Percentiles rank a stretch among this genome's conserved stretches.
phyloP scores from a whole-genome alignment of 1,140 invertebrate genomes.

The Bombyx mori region DNA sequence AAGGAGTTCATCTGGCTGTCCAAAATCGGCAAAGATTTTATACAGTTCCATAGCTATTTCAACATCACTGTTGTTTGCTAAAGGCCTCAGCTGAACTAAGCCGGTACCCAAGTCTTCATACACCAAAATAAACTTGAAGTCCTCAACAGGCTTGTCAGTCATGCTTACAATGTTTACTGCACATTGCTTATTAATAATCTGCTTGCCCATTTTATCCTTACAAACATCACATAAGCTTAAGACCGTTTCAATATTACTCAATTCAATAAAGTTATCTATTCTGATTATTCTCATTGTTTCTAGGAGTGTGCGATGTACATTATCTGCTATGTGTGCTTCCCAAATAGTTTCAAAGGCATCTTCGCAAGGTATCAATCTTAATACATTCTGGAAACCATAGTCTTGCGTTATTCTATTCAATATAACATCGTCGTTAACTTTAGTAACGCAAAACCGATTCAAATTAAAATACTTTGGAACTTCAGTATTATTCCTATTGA shows the following conservation, averaged over 20 bases:
- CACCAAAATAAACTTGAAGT: neutral
- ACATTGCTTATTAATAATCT: too few relatives aligned
- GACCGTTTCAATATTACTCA: neutral
- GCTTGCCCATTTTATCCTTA: neutral
- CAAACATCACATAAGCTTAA: conserved; percentile 1
- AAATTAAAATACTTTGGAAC: too few relatives aligned
- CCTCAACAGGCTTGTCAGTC: neutral
- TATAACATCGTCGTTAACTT: too few relatives aligned
- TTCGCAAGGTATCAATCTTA: neutral
- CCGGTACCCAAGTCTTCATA: neutral
- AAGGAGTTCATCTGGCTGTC: neutral
- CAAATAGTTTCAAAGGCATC: conserved; percentile 3
- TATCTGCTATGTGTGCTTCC: neutral
- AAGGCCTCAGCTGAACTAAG: neutral
- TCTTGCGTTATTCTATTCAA: too few relatives aligned
- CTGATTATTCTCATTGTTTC: conserved; percentile 3
- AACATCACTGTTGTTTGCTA: neutral
- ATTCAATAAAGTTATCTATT: neutral
- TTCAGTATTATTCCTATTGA: too few relatives aligned
- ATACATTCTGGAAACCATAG: too few relatives aligned
- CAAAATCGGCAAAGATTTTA: conserved; percentile 5
- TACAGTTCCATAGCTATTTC: conserved; percentile 2
- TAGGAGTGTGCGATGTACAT: neutral
- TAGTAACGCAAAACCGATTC: too few relatives aligned
- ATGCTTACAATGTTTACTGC: conserved; percentile 1